A percentile compares a stretch with the other conserved stretches of the same genome.
Evolutionary conservation across 2,797 vertebrate species (phyloP).

Genomic region (Remorina albescens): DNA sequence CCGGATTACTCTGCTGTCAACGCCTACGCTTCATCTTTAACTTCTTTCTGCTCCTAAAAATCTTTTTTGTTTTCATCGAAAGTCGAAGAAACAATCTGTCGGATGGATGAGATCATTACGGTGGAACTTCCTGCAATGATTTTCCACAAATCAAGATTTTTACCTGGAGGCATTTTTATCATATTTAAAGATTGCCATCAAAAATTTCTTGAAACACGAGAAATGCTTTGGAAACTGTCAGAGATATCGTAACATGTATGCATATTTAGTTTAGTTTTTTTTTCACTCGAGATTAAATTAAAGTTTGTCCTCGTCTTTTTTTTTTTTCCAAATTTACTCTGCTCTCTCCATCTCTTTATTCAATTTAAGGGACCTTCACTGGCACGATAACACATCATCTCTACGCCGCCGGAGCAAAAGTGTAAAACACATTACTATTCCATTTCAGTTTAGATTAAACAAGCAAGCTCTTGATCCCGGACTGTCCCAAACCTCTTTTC

Average conservation of each 20-base stretch:
- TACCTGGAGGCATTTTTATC: constrained; percentile 28
- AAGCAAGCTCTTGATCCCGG: constrained; percentile 6
- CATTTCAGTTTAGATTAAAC: constrained; percentile 37
- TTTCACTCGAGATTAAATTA: not conserved
- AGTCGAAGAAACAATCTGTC: constrained; percentile 9
- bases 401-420: constrained; percentile 11
- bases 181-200: constrained; percentile 29
- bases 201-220: constrained; percentile 11
- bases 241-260: constrained; percentile 14
- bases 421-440: constrained; percentile 28
- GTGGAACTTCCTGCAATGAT: constrained; percentile 7
- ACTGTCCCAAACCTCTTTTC: not conserved
- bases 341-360: constrained; percentile 7
- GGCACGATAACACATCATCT: constrained; percentile 19
- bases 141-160: constrained; percentile 41
- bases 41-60: constrained; percentile 44
- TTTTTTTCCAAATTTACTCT: too few relatives aligned
- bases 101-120: constrained; percentile 21
- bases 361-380: constrained; percentile 17
- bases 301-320: constrained; percentile 13
- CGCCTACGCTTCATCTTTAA: constrained; percentile 47
- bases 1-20: constrained; percentile 30
- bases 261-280: not conserved
- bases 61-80: not conserved
- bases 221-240: not conserved